These are phyloP conservation scores for Miniopterus natalensis DNA, from an alignment of 2,113 vertebrate species.

Conservation along the genomic window DNA sequence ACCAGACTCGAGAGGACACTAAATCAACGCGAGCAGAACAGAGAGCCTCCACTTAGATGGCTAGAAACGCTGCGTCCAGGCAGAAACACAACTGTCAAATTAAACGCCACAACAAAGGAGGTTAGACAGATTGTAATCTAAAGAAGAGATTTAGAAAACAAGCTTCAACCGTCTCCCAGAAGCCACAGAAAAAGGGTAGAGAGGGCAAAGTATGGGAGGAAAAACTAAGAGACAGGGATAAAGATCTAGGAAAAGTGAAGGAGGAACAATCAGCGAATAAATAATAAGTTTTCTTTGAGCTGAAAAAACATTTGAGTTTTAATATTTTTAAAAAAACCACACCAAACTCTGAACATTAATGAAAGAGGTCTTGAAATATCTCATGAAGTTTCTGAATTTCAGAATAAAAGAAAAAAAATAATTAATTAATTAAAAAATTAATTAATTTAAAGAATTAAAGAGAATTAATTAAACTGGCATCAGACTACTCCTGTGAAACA, in stretches of 20 bases:
- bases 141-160: background rate
- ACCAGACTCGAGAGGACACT: constrained; percentile 12
- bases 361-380: background rate
- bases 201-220: background rate
- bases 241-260: constrained; percentile 24
- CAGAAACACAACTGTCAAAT: background rate
- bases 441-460: background rate
- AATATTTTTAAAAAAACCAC: background rate
- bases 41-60: background rate
- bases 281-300: background rate
- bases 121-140: background rate
- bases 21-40: background rate
- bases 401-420: background rate
- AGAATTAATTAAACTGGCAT: background rate
- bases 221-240: background rate
- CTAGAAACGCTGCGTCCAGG: background rate
- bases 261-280: background rate
- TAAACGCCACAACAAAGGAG: background rate
- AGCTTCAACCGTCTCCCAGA: background rate
- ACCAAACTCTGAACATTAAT: background rate
- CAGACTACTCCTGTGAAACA: background rate
- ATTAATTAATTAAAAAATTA: background rate
- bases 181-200: background rate
- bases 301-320: background rate
- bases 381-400: background rate